phyloP scores from a whole-genome alignment of 64 coral and sea anemone species.

The Dendronephthya gigantea region DNA sequence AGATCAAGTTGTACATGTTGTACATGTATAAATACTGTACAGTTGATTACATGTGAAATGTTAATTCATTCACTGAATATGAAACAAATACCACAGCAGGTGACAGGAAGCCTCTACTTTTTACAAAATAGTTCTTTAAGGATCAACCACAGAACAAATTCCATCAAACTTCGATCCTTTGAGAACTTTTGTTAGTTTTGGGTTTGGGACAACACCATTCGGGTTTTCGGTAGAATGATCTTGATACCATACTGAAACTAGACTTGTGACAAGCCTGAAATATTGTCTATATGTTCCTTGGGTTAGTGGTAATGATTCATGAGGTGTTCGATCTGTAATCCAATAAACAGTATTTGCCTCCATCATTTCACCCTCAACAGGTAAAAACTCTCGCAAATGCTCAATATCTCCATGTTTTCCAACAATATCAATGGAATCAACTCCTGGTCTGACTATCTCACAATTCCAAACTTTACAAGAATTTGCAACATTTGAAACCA shows the following conservation, averaged over 20 bases:
- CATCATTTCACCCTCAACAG: neutral
- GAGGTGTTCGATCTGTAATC: constrained; percentile 1
- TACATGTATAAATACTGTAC: too few relatives aligned
- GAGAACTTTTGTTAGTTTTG: neutral
- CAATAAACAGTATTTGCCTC: neutral
- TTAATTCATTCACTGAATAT: too few relatives aligned
- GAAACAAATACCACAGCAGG: too few relatives aligned
- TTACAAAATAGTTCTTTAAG: neutral
- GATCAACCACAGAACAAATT: neutral
- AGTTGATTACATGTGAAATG: too few relatives aligned
- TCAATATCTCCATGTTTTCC: neutral
- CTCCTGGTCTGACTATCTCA: neutral
- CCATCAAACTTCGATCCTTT: neutral
- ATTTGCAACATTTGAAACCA: neutral
- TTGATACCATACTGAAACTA: neutral
- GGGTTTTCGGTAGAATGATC: neutral
- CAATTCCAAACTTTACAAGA: neutral
- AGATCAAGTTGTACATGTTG: too few relatives aligned
- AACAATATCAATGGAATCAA: neutral
- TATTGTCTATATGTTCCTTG: neutral
- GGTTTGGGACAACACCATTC: neutral
- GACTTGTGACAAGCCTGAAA: neutral
- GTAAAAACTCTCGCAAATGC: neutral
- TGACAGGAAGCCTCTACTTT: too few relatives aligned
- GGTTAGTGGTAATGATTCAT: neutral